Base-by-base conservation (phyloP, 2,888 invertebrate genomes). In the Alsophila aescularia region DNA sequence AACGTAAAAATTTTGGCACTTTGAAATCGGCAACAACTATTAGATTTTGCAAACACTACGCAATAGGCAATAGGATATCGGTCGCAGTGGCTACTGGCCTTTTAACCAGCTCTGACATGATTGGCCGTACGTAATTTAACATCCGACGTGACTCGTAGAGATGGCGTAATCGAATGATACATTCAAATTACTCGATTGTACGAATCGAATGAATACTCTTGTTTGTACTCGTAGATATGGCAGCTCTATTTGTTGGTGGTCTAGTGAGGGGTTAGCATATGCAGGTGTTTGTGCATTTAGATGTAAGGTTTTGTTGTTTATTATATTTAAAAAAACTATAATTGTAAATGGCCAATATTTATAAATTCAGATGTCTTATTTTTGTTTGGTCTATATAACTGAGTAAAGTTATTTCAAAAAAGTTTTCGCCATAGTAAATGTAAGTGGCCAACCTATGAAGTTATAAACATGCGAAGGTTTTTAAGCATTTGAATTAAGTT, bases 91-190 rank as follows among this genome's bases (percentile, higher is more conserved):
- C 39, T 44, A 37, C 8, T 15, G 9, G n/a, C 15, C 36, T 21
- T 42, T 44, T 29, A 44, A 40, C 54, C 31, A 29, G 24, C 36
- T 29, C 42, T 36, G 29, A 41, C 56, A 51, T 47, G 56, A 52
- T 57, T 52, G 56, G 52, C 48, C 44, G 37, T 47, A 52, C 48
- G 52, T 52, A 57, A 57, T 52, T 49, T 52, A 52, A 52, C 52
- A 48, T 48, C 43, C 43, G 40, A 57, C 52, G 43, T 57, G 47
- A 43, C 47, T 51, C 40, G 48, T 21, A 44, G 39, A 57, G 36
- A 15, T 39, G 35, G 5, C 39, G 50, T 51, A 56, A 56, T 56
- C 55, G 55, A 51, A 56, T 56, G 55, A 56, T 50, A 40, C 55
- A 47, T 56, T 24, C 45, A 45, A 56, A 42, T 56, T 41, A 50